Evolutionary conservation across 1,140 invertebrate genomes (phyloP).

Genomic region (Chionoecetes opilio): DNA sequence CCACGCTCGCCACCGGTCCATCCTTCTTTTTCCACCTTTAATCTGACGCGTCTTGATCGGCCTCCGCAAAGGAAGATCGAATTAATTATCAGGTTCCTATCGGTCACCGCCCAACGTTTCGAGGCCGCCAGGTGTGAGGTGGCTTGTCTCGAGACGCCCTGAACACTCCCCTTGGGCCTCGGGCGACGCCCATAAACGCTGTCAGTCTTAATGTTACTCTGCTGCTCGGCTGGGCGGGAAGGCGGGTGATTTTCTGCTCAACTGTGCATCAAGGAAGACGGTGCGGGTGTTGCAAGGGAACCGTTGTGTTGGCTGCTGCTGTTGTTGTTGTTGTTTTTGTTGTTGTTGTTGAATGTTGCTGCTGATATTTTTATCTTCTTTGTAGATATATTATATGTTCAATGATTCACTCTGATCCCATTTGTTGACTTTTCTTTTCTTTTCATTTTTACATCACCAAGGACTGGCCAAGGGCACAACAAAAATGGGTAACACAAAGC

Average conservation of each 20-base stretch:
- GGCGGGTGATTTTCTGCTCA: conserved; percentile 15
- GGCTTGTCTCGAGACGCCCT: background rate
- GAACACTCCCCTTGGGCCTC: background rate
- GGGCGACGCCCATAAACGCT: background rate
- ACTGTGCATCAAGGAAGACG: conserved; percentile 1
- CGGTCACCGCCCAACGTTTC: background rate
- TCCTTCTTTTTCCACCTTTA: background rate
- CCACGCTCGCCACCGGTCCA: background rate
- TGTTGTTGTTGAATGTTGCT: background rate
- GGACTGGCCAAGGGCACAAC: no score
- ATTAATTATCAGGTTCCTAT: background rate
- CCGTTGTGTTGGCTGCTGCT: conserved; percentile 6
- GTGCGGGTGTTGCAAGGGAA: background rate
- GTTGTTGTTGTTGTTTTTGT: no score
- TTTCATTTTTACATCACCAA: no score
- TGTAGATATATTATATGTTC: no score
- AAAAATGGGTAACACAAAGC: no score
- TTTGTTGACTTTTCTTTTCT: background rate
- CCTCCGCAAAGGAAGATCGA: background rate
- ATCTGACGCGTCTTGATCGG: background rate
- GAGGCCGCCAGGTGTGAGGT: background rate
- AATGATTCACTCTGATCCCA: background rate
- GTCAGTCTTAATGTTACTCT: conserved; percentile 10
- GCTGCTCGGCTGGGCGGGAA: background rate
- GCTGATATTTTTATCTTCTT: background rate